phyloP scores from a whole-genome alignment of 2,797 vertebrate genomes.

The Rachycentron canadum region DNA sequence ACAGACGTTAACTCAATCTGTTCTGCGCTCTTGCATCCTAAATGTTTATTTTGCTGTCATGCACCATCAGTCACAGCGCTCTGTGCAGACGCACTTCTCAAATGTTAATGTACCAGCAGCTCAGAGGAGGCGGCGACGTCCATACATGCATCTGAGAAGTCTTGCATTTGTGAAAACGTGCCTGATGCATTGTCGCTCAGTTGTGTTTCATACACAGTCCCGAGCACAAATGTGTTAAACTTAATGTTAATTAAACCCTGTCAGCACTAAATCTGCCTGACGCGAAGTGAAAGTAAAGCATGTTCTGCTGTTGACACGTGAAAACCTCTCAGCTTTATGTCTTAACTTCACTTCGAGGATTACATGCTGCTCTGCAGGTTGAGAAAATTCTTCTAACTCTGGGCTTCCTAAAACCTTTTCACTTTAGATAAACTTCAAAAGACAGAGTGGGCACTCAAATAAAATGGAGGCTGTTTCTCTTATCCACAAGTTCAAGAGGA shows the following conservation, averaged over 20 bases:
- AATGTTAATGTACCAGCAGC: constrained; percentile 47
- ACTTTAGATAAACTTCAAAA: constrained; percentile 12
- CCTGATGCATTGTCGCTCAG: constrained; percentile 7
- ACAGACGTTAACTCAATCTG: constrained; percentile 54
- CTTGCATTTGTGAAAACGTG: not conserved
- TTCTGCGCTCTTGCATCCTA: constrained; percentile 41
- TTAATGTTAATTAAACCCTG: constrained; percentile 41
- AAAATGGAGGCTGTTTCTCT: constrained; percentile 5
- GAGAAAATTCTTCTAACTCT: constrained; percentile 12
- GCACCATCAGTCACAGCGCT: constrained; percentile 30
- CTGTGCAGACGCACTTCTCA: constrained; percentile 22
- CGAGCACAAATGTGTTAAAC: constrained; percentile 18
- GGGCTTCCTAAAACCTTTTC: constrained; percentile 27
- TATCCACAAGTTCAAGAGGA: not conserved
- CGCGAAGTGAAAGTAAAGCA: not conserved
- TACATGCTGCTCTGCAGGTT: constrained; percentile 36
- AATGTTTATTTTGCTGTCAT: constrained; percentile 38
- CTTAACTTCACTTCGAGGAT: constrained; percentile 39
- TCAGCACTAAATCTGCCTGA: not conserved
- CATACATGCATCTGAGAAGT: constrained; percentile 1
- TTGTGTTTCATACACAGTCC: constrained; percentile 27
- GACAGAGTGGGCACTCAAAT: not conserved
- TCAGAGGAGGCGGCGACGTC: constrained; percentile 19
- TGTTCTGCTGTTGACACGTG: constrained; percentile 11
- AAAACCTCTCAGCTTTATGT: constrained; percentile 45